Percentiles rank a stretch among this genome's conserved stretches.
These are phyloP conservation scores for Margarornis squamiger DNA, from an alignment of 2,797 vertebrate genomes.

Conservation along the genomic window DNA sequence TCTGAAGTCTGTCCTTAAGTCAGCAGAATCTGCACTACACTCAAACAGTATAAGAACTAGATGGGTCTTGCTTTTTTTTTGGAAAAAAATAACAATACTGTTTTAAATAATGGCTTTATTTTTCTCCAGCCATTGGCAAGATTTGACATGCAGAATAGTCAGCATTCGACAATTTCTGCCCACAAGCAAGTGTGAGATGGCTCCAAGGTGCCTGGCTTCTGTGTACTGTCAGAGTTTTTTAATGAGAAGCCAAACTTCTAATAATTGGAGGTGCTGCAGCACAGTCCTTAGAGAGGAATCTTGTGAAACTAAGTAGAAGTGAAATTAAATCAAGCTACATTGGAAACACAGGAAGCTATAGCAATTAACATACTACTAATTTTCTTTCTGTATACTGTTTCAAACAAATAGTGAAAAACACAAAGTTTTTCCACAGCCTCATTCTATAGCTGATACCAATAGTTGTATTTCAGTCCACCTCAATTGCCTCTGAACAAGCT, in stretches of 20 bases:
- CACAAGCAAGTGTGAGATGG: conserved; percentile 62
- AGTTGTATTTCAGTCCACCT: background rate
- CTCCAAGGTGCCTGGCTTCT: conserved; percentile 39
- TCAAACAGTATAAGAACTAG: background rate
- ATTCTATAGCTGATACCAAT: background rate
- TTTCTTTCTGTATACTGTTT: background rate
- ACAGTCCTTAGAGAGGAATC: background rate
- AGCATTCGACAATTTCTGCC: conserved; percentile 71
- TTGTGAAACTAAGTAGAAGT: background rate
- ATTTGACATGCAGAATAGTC: conserved; percentile 51
- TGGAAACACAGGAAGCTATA: background rate
- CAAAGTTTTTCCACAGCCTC: background rate
- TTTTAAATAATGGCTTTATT: conserved; percentile 64
- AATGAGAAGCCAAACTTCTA: conserved; percentile 25
- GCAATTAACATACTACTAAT: background rate
- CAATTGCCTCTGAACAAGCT: background rate
- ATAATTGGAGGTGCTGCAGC: conserved; percentile 9
- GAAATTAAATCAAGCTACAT: background rate
- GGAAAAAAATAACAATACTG: conserved; percentile 41
- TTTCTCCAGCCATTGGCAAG: conserved; percentile 49
- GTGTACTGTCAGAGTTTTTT: conserved; percentile 34
- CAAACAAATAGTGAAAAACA: background rate
- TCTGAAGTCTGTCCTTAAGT: background rate
- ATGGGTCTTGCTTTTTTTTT: background rate
- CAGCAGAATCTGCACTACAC: background rate